Percentiles rank a stretch among this genome's conserved stretches.
Evolutionary conservation across 2,888 invertebrate genomes (phyloP).

Genomic region (Nowickia ferox): DNA sequence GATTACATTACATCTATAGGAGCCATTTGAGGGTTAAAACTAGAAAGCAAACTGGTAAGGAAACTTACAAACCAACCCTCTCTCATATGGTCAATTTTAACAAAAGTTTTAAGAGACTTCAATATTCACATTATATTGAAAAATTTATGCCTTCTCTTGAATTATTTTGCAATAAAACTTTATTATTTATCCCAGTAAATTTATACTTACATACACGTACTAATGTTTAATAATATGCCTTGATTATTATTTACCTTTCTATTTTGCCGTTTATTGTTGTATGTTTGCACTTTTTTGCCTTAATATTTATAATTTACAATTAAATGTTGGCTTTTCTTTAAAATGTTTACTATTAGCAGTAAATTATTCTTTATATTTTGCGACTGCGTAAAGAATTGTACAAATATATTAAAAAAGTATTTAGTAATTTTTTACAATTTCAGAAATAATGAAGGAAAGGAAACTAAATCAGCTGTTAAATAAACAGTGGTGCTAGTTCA

Average conservation of each 20-base stretch:
- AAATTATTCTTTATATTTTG: constrained; percentile 1
- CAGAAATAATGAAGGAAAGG: not conserved
- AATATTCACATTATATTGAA: not conserved
- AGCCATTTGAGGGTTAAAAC: constrained; percentile 16
- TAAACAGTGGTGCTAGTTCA: not conserved
- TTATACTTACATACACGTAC: not conserved
- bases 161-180: too few species aligned
- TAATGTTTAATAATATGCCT: not conserved
- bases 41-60: not conserved
- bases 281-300: not conserved
- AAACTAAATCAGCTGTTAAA: constrained; percentile 29
- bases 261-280: not conserved
- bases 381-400: constrained; percentile 45
- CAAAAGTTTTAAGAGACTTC: not conserved
- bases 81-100: not conserved
- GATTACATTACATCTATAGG: not conserved
- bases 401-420: not conserved
- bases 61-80: constrained; percentile 17
- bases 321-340: not conserved
- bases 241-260: constrained; percentile 3
- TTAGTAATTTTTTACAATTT: not conserved
- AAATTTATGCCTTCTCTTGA: too few species aligned
- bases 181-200: too few species aligned
- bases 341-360: constrained; percentile 9
- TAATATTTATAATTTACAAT: not conserved